Percentiles rank a stretch among this genome's conserved stretches.
phyloP scores from a whole-genome alignment of 2,888 invertebrate species.

The Emmelina monodactyla region DNA sequence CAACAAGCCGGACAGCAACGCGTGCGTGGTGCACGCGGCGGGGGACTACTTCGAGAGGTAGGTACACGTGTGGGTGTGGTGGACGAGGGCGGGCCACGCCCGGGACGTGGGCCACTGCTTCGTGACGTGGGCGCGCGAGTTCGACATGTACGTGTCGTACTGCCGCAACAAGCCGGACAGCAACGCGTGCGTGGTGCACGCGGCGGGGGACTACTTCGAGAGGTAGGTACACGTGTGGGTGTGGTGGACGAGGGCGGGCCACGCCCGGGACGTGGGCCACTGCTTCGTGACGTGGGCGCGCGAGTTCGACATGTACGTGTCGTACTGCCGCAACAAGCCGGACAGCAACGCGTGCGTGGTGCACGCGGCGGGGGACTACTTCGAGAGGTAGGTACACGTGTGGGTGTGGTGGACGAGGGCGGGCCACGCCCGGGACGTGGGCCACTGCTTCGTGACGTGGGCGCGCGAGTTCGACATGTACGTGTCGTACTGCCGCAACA shows the following conservation, averaged over 20 bases:
- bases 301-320: slow-evolving; percentile 89
- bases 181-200: slow-evolving; percentile 89
- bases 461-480: slow-evolving; percentile 86
- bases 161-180: slow-evolving; percentile 99
- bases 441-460: slow-evolving; percentile 99
- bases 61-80: too few species aligned
- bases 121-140: slow-evolving; percentile 93
- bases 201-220: slow-evolving; percentile 90
- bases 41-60: slow-evolving; percentile 84
- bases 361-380: slow-evolving; percentile 87
- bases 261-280: slow-evolving; percentile 98
- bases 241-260: too few species aligned
- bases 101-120: slow-evolving; percentile 99
- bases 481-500: slow-evolving; percentile 98
- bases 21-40: slow-evolving; percentile 87
- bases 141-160: slow-evolving; percentile 93
- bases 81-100: too few species aligned
- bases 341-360: slow-evolving; percentile 94
- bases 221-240: too few species aligned
- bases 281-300: slow-evolving; percentile 98
- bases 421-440: too few species aligned
- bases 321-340: slow-evolving; percentile 98
- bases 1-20: slow-evolving; percentile 97
- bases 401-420: too few species aligned
- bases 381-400: slow-evolving; percentile 73